Base-by-base conservation (phyloP, 37 sponge, comb jelly and placozoan genomes). In the Chondrilla cf. caribensis region DNA sequence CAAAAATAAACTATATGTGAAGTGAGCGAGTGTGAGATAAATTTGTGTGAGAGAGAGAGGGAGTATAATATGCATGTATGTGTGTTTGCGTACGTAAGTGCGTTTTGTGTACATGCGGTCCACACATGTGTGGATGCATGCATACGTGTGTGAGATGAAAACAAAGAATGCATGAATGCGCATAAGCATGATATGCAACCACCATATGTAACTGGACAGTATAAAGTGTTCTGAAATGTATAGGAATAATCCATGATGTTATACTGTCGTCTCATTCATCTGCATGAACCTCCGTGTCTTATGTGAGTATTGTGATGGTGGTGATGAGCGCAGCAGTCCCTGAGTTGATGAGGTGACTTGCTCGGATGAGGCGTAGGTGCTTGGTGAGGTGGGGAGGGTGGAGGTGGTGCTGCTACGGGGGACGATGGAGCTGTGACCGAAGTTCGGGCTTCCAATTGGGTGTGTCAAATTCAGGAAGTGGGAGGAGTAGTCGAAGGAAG, bases 311-410 rank as follows among this genome's bases (percentile, higher is more conserved):
- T 29, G 64, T 6, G 64, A 26, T 8, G 64, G 64, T 6, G 64
- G 15, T 7, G 29, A 7, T 6, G 64, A 62, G 6, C 29, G 29
- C 8, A 62, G 64, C 18, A 62, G 64, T 4, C 24, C 29, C 5
- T 7, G 6, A 29, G 64, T 62, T 15, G 64, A 29, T 62, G 64
- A 62, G 5, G 6, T 26, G 29, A 62, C 64, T 6, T 62, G 64
- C 64, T 62, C 64, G 5, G 64, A 62, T 29, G 64, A 62, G 8
- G 64, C 64, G 15, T 62, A 62, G 6, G 64, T 62, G 64, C 64
- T 62, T 8, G 64, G 29, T 26, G 64, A 62, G 7, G 64, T 62
- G 29, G 64, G 64, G 29, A 62, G 29, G 24, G 64, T 62, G 24
- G 64, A 62, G 15, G 64, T 26, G 29, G 64, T 62, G 64, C 29